Percentiles rank a stretch among this genome's conserved stretches.
These are phyloP conservation scores for Apotomis capreana DNA, from an alignment of 2,888 invertebrate species.

Conservation along the genomic window DNA sequence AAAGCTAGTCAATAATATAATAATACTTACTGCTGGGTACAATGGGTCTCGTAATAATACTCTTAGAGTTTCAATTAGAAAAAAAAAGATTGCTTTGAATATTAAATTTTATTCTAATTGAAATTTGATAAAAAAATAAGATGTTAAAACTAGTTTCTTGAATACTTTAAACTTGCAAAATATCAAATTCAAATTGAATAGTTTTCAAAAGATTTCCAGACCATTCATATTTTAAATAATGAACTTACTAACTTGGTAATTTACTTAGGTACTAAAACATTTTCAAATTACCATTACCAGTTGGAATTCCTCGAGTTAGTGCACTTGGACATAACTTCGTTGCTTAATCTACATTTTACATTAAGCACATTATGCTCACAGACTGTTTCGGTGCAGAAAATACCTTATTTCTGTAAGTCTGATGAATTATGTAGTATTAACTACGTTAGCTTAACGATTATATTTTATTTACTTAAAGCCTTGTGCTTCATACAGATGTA, in stretches of 20 bases:
- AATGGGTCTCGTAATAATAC: too few species aligned
- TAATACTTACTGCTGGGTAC: too few species aligned
- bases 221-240: not conserved
- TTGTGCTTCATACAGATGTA: too few species aligned
- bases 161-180: not conserved
- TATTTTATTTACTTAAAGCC: too few species aligned
- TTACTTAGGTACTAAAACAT: not conserved
- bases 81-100: too few species aligned
- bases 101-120: too few species aligned
- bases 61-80: too few species aligned
- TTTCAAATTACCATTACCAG: not conserved
- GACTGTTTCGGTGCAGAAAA: slow-evolving; percentile 11
- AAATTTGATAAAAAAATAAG: too few species aligned
- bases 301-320: not conserved
- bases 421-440: not conserved
- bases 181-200: not conserved
- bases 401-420: slow-evolving; percentile 1
- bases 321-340: slow-evolving; percentile 15
- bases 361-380: slow-evolving; percentile 16
- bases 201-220: not conserved
- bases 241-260: not conserved
- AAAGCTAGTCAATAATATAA: too few species aligned
- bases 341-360: slow-evolving; percentile 26
- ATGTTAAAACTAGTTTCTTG: too few species aligned
- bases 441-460: too few species aligned